Evolutionary conservation across 2,888 invertebrate species (phyloP), one percentile per base, ranked within the genome.

Genomic region (Yponomeuta plumbellus): DNA sequence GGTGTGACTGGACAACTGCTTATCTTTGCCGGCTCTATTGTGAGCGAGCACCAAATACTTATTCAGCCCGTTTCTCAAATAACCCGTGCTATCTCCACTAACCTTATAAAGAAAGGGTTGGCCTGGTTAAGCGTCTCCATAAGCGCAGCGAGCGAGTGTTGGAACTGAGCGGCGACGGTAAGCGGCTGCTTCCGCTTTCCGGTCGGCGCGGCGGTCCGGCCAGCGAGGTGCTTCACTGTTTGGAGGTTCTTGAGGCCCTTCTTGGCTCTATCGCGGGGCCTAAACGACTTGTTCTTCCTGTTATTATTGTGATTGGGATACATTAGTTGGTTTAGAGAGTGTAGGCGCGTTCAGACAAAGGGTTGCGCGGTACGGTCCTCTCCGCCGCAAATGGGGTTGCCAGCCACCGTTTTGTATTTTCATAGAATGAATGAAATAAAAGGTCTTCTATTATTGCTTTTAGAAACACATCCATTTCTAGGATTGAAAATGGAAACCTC

Each of bases 111-210:
- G 78, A 92, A 92, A 0, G 92, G 92, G 74, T 92, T 92, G 4
- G 92, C 92, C 73, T 97, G 96, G 83, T 97, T 97, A 64, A 99
- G 88, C 0, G 98, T 98, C 76, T 97, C 97, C 98, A 99, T 98
- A 61, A 99, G 92, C 44, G 96, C 95, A 70, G 96, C 96, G 66
- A 99, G 91, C 64, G 98, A 98, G 85, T 96, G 96, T 85, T 98
- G 96, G 86, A 99, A 99, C 89, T 99, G 98, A 17, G 97, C 97
- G 1, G 97, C 96, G 1, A 98, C 98, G 0, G 98, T 98, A 78
- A 97, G 94, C 13, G 97, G 97, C 77, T 97, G 96, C 84, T 97
- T 97, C 68, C 97, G 91, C 56, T 95, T 95, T 64, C 92, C 92
- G 13, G 93, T 92, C 1, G 92, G 90, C 69, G 93, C 92, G 67